Evolutionary conservation across 2,797 vertebrate genomes (phyloP).

Genomic region (Tangara arthus): DNA sequence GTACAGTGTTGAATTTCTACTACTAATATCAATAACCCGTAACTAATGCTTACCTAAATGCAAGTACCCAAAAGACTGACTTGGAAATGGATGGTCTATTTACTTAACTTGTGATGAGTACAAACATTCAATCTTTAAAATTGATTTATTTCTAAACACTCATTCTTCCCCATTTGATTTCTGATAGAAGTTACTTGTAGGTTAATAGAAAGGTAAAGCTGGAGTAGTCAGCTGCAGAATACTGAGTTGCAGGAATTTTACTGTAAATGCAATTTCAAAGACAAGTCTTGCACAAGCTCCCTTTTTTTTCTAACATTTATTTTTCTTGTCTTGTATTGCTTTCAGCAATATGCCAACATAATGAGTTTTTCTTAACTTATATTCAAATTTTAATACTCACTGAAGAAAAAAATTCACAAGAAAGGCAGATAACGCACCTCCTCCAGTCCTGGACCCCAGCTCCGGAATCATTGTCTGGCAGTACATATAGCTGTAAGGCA

Average conservation of each 20-base stretch:
- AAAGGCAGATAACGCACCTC: slow-evolving; percentile 18
- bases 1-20: background rate
- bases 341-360: slow-evolving; percentile 43
- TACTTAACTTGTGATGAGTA: slow-evolving; percentile 53
- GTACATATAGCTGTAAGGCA: background rate
- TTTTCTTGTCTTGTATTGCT: slow-evolving; percentile 57
- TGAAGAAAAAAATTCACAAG: slow-evolving; percentile 3
- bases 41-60: background rate
- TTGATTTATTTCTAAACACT: slow-evolving; percentile 61
- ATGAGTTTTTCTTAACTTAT: slow-evolving; percentile 21
- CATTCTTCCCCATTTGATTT: slow-evolving; percentile 69
- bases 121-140: slow-evolving; percentile 39
- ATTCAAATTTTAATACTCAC: slow-evolving; percentile 13
- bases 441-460: background rate
- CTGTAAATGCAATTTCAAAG: slow-evolving; percentile 53
- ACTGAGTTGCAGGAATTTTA: slow-evolving; percentile 40
- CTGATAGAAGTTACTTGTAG: slow-evolving; percentile 68
- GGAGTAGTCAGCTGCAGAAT: slow-evolving; percentile 9
- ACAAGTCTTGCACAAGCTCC: background rate
- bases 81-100: slow-evolving; percentile 38
- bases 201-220: slow-evolving; percentile 60
- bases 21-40: background rate
- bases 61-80: slow-evolving; percentile 16
- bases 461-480: slow-evolving; percentile 11
- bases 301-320: slow-evolving; percentile 44